phyloP scores from a whole-genome alignment of 2,797 vertebrate species.

The Neostethus bicornis region DNA sequence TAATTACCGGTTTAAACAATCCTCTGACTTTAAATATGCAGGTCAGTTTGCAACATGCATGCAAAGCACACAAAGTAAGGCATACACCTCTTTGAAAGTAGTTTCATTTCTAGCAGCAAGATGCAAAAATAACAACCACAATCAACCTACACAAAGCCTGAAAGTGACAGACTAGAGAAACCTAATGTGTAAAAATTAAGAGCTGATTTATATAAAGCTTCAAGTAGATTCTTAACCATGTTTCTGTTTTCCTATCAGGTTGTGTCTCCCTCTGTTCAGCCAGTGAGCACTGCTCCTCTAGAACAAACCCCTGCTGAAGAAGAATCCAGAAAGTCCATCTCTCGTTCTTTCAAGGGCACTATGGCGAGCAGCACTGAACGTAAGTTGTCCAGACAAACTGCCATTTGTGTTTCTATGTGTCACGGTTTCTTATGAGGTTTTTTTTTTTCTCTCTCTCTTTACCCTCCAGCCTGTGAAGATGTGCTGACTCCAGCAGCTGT shows the following conservation, averaged over 20 bases:
- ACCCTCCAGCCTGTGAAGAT: slow-evolving; percentile 87
- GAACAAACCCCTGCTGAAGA: slow-evolving; percentile 90
- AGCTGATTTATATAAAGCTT: not conserved
- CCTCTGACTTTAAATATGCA: slow-evolving; percentile 11
- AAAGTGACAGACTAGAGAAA: not conserved
- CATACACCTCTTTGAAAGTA: not conserved
- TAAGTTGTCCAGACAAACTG: slow-evolving; percentile 59
- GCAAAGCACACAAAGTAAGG: slow-evolving; percentile 8
- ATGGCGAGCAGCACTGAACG: slow-evolving; percentile 93
- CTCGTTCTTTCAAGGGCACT: slow-evolving; percentile 87
- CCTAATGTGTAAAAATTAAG: not conserved
- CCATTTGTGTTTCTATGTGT: not conserved
- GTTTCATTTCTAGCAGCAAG: not conserved
- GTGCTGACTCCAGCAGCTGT: slow-evolving; percentile 84
- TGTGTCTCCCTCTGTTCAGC: slow-evolving; percentile 71
- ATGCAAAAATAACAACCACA: not conserved
- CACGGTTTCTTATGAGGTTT: not conserved
- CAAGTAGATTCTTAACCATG: not conserved
- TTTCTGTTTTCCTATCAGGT: slow-evolving; percentile 62
- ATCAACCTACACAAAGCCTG: not conserved
- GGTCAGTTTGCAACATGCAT: slow-evolving; percentile 1
- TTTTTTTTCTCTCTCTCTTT: not conserved
- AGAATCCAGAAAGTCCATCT: slow-evolving; percentile 86
- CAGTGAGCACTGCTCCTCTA: slow-evolving; percentile 80
- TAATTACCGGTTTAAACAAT: too few species aligned